Evolutionary conservation across 2,113 vertebrate genomes (phyloP).

Genomic region (Uropsilus gracilis): DNA sequence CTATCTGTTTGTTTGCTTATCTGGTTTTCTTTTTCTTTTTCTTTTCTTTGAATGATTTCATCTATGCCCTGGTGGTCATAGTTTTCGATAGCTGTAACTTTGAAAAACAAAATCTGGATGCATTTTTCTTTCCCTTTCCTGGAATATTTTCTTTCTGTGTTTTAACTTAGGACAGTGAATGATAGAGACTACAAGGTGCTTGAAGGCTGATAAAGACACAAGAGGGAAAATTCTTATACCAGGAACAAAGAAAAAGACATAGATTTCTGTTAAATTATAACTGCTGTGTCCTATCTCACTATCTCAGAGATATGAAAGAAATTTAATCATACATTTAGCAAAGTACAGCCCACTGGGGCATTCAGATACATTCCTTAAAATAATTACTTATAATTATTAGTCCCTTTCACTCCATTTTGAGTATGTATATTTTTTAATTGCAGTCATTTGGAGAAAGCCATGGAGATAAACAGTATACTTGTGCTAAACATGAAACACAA

Average conservation of each 20-base stretch:
- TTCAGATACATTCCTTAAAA: neutral
- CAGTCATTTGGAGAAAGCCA: neutral
- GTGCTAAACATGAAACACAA: neutral
- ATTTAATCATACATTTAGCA: neutral
- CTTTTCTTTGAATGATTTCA: neutral
- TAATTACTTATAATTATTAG: neutral
- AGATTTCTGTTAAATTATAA: neutral
- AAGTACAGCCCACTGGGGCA: neutral
- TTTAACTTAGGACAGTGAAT: neutral
- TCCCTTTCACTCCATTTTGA: neutral
- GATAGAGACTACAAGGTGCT: neutral
- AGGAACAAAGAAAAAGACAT: neutral
- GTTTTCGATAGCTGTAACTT: neutral
- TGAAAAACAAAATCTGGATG: conserved; percentile 9
- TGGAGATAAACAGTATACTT: neutral
- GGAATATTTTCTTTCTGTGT: neutral
- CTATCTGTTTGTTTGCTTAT: neutral
- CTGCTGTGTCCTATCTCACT: neutral
- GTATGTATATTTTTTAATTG: neutral
- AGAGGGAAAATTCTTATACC: neutral
- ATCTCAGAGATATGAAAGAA: neutral
- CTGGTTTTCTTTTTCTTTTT: neutral
- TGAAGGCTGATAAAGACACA: neutral
- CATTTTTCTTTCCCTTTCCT: neutral
- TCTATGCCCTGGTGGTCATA: neutral